These are phyloP conservation scores for Benthochromis sp. DNA, from an alignment of 2,113 vertebrate genomes.

Conservation along the genomic window DNA sequence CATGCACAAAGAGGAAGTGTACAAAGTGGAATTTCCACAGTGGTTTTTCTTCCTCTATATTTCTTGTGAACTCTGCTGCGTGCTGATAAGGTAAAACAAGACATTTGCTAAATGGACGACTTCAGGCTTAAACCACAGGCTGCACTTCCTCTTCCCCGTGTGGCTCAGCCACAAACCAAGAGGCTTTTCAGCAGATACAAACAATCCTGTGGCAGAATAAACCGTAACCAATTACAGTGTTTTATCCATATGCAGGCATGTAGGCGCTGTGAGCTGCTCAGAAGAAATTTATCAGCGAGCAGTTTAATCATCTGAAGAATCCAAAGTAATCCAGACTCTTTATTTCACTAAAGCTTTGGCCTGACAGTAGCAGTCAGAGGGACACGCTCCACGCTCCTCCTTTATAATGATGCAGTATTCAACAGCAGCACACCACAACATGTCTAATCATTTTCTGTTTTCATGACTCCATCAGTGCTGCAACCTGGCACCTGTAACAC, in stretches of 20 bases:
- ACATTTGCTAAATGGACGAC: not conserved
- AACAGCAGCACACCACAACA: not conserved
- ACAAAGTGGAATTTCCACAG: not conserved
- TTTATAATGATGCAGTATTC: not conserved
- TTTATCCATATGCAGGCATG: accelerated
- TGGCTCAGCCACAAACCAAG: not conserved
- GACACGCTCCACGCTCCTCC: accelerated
- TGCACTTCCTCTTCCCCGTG: accelerated
- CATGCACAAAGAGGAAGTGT: not conserved
- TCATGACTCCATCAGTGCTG: accelerated
- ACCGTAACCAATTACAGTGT: accelerated
- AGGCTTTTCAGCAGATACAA: not conserved
- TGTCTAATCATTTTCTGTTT: not conserved
- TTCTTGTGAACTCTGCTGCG: not conserved
- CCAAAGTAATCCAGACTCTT: not conserved
- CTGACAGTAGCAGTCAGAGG: not conserved
- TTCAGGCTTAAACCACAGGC: accelerated
- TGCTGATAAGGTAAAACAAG: not conserved
- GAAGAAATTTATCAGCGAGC: accelerated
- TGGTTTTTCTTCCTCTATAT: accelerated
- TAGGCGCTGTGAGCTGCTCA: accelerated
- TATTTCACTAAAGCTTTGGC: not conserved
- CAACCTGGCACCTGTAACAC: not conserved
- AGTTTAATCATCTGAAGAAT: not conserved
- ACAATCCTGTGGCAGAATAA: accelerated